phyloP scores from a whole-genome alignment of 2,888 invertebrate species.

The Scotopteryx bipunctaria region DNA sequence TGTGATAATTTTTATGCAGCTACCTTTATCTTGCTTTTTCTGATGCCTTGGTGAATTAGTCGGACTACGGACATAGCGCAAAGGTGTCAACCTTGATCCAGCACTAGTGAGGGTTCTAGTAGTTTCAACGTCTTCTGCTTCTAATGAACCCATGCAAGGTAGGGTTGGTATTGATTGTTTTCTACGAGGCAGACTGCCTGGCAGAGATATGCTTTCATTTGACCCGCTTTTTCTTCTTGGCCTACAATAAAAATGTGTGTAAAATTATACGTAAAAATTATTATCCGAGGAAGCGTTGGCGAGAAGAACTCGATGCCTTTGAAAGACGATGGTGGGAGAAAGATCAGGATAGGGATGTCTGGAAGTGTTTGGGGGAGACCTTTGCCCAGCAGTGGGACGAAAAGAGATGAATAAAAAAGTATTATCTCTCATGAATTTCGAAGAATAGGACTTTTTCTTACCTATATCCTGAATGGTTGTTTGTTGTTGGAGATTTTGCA shows the following conservation, averaged over 20 bases:
- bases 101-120: constrained; percentile 76
- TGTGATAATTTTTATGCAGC: too few species aligned
- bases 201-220: constrained; percentile 86
- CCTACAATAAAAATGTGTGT: constrained; percentile 39
- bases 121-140: constrained; percentile 79
- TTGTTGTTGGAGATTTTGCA: constrained; percentile 81
- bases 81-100: constrained; percentile 74
- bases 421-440: not conserved
- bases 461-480: constrained; percentile 74
- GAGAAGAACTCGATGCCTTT: too few species aligned
- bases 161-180: constrained; percentile 82
- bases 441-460: constrained; percentile 34
- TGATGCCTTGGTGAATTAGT: constrained; percentile 82
- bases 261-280: too few species aligned
- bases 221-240: constrained; percentile 79
- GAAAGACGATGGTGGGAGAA: too few species aligned
- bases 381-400: too few species aligned
- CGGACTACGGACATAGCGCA: constrained; percentile 72
- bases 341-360: too few species aligned
- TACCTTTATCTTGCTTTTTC: constrained; percentile 70
- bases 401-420: too few species aligned
- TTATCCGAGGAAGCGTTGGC: too few species aligned
- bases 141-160: constrained; percentile 74
- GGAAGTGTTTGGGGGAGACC: too few species aligned
- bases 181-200: constrained; percentile 85